These are phyloP conservation scores for Tor tambroides DNA, from an alignment of 2,113 vertebrate genomes.

Conservation along the genomic window DNA sequence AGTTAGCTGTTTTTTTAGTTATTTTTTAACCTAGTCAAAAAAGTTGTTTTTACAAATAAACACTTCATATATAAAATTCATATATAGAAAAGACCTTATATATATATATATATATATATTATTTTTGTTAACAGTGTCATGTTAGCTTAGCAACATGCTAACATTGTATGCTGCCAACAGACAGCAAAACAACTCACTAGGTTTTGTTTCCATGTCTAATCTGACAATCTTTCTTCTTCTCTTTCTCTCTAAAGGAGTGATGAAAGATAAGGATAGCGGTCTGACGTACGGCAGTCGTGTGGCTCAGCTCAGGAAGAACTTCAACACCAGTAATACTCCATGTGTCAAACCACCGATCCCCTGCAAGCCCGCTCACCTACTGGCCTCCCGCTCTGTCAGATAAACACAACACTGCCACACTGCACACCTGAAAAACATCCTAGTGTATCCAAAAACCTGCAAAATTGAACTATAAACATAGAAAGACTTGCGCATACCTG, in stretches of 20 bases:
- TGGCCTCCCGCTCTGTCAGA: constrained; percentile 44
- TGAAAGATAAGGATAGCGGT: not conserved
- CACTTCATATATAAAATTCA: no score
- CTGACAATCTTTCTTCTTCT: not conserved
- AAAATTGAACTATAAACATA: not conserved
- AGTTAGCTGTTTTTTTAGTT: no score
- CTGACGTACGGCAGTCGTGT: constrained; percentile 48
- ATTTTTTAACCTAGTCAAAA: no score
- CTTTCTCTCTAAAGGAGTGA: constrained; percentile 32
- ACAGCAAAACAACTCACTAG: not conserved
- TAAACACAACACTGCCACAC: constrained; percentile 35
- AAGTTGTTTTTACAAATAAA: no score
- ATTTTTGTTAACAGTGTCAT: not conserved
- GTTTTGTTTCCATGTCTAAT: constrained; percentile 40
- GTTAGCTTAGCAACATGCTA: not conserved
- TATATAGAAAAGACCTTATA: no score
- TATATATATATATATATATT: no score
- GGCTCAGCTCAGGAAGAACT: constrained; percentile 59
- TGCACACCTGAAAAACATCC: constrained; percentile 14
- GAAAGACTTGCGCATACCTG: not conserved
- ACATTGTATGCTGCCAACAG: not conserved
- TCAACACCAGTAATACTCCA: constrained; percentile 41
- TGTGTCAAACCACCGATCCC: constrained; percentile 60
- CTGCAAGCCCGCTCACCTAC: constrained; percentile 57
- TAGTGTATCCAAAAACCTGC: not conserved